Percentiles rank a stretch among this genome's conserved stretches.
phyloP scores from a whole-genome alignment of 2,797 vertebrate species.

The Lemur catta region DNA sequence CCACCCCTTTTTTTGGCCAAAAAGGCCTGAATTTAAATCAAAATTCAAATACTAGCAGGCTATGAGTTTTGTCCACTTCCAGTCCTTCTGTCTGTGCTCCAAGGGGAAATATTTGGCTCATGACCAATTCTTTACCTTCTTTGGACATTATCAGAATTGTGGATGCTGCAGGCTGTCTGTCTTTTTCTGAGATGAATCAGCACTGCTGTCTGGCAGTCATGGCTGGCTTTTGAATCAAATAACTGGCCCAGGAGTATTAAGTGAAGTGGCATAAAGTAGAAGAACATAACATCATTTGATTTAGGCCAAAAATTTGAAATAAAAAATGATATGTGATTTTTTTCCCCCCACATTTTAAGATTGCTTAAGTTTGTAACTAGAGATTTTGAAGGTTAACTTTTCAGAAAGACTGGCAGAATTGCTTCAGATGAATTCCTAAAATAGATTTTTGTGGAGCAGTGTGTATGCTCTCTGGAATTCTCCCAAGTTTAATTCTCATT shows the following conservation, averaged over 20 bases:
- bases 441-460: constrained; percentile 41
- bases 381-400: neutral
- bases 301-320: neutral
- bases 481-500: constrained; percentile 40
- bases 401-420: neutral
- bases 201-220: too few relatives aligned
- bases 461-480: neutral
- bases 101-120: constrained; percentile 12
- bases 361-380: neutral
- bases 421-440: constrained; percentile 39
- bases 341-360: neutral
- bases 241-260: neutral
- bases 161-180: neutral
- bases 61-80: neutral
- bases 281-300: neutral
- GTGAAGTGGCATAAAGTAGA: neutral
- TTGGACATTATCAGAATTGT: constrained; percentile 4
- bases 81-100: neutral
- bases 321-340: neutral
- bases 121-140: constrained; percentile 4
- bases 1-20: neutral
- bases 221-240: neutral
- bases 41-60: constrained; percentile 1
- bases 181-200: constrained; percentile 6
- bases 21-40: neutral